Conservation (phyloP, 2,113 vertebrate genomes). For the Ovibos moschatus region DNA sequence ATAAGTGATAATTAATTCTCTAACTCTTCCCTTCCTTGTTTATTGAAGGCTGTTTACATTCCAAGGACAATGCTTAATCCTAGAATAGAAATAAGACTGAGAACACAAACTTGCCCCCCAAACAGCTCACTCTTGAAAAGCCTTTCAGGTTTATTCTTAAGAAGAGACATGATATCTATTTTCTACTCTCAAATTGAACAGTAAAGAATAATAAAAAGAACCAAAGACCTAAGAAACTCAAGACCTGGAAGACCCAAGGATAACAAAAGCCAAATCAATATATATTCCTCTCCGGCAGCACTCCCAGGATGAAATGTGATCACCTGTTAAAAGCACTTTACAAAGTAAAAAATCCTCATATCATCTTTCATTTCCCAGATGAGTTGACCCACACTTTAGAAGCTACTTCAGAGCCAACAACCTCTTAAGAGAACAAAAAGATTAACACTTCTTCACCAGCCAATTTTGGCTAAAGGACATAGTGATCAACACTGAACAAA, state of each 20-base stretch:
- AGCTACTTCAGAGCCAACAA: neutral
- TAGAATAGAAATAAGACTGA: conserved; percentile 9
- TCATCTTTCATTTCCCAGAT: neutral
- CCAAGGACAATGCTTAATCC: neutral
- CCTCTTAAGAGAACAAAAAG: conserved; percentile 18
- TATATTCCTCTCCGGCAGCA: neutral
- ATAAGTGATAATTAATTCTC: neutral
- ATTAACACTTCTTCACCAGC: neutral
- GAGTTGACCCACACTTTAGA: neutral
- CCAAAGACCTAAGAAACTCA: neutral
- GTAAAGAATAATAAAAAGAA: conserved; percentile 30
- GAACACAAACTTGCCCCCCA: neutral
- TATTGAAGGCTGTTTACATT: neutral
- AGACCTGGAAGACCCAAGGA: neutral
- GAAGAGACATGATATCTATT: neutral
- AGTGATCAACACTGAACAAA: neutral
- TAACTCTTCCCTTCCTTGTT: neutral
- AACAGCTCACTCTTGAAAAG: neutral
- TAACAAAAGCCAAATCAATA: neutral
- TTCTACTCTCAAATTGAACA: neutral
- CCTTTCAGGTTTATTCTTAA: neutral
- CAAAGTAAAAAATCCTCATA: neutral
- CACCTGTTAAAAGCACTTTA: neutral
- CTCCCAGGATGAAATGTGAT: neutral
- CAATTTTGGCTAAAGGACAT: neutral